phyloP scores from a whole-genome alignment of 2,888 invertebrate genomes.

The Biston stratarius region DNA sequence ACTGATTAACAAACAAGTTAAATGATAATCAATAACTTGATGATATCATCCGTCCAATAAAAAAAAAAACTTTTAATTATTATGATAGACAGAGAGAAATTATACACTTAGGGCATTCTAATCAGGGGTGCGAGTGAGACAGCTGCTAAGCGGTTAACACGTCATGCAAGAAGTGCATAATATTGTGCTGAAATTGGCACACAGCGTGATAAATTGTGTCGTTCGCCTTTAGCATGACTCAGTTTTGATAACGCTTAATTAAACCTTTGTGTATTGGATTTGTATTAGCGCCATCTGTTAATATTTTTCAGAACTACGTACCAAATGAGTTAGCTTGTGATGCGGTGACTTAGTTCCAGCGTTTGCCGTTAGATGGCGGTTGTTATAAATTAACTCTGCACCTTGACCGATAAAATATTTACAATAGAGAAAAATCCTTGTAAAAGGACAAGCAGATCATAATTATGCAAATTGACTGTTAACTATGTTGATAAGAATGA shows the following conservation, averaged over 20 bases:
- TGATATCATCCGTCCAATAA: too few relatives aligned
- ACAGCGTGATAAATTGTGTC: not conserved
- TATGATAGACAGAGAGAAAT: too few relatives aligned
- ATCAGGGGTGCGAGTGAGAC: too few relatives aligned
- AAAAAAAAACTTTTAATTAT: too few relatives aligned
- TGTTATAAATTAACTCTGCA: not conserved
- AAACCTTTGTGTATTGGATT: not conserved
- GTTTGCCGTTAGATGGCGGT: slow-evolving; percentile 41
- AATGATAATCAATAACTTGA: too few relatives aligned
- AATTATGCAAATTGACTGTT: slow-evolving; percentile 3
- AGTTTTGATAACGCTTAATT: slow-evolving; percentile 2
- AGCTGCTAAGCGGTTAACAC: not conserved
- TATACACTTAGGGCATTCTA: too few relatives aligned
- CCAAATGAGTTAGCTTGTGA: not conserved
- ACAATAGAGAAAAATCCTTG: slow-evolving; percentile 3
- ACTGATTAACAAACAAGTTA: too few relatives aligned
- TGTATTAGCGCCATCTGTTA: slow-evolving; percentile 33
- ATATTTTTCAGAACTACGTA: slow-evolving; percentile 2
- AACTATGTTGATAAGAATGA: not conserved
- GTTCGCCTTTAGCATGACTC: slow-evolving; percentile 6
- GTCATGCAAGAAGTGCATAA: not conserved
- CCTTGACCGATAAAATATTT: slow-evolving; percentile 3
- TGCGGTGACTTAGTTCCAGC: slow-evolving; percentile 30
- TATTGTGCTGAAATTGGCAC: not conserved
- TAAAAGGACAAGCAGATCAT: not conserved